Evolutionary conservation across 2,113 vertebrate species (phyloP).

Genomic region (Anarhynchus alexandrinus): DNA sequence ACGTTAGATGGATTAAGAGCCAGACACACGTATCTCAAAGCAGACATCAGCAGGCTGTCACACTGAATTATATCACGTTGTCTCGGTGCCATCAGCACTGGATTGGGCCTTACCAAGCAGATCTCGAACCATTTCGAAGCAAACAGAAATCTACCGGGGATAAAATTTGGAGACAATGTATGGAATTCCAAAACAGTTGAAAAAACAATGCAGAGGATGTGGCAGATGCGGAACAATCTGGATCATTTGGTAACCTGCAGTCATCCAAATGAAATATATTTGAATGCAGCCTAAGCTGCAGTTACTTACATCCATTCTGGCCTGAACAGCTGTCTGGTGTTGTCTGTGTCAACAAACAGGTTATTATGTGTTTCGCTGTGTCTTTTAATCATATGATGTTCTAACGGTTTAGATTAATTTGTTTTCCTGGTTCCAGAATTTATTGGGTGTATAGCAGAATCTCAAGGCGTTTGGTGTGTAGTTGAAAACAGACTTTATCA

Average conservation of each 20-base stretch:
- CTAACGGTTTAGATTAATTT: not conserved
- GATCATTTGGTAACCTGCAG: not conserved
- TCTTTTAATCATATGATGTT: not conserved
- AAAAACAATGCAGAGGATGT: not conserved
- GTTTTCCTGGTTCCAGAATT: not conserved
- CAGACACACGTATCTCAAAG: not conserved
- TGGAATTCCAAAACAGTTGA: not conserved
- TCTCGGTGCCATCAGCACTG: not conserved
- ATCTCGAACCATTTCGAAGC: not conserved
- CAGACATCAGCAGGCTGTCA: not conserved
- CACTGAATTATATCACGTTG: not conserved
- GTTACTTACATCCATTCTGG: not conserved
- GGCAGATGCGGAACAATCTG: not conserved
- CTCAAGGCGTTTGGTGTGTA: not conserved
- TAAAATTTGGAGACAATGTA: not conserved
- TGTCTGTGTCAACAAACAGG: not conserved
- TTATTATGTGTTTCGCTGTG: not conserved
- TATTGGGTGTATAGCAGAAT: not conserved
- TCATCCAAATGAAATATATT: not conserved
- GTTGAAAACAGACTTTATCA: not conserved
- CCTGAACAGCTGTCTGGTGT: not conserved
- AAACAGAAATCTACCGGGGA: not conserved
- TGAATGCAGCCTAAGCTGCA: not conserved
- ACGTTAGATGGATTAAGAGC: not conserved
- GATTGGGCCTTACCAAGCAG: not conserved